These are phyloP conservation scores for Macroglossus sobrinus DNA, from an alignment of 2,113 vertebrate genomes.

Conservation along the genomic window DNA sequence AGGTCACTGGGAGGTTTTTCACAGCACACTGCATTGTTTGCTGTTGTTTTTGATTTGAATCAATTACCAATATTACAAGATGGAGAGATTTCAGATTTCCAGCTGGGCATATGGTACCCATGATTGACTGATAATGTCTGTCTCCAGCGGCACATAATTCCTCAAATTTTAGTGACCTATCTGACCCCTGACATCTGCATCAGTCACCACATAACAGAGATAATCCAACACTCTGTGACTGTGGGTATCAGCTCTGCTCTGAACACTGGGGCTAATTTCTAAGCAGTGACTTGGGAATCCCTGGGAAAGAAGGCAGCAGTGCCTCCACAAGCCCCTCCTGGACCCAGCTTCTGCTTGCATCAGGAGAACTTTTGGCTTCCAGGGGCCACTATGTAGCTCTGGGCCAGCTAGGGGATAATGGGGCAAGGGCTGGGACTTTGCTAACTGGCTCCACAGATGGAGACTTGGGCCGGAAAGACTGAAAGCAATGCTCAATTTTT, in stretches of 20 bases:
- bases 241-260: neutral
- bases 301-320: neutral
- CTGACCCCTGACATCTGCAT: neutral
- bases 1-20: neutral
- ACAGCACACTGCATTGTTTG: neutral
- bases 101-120: neutral
- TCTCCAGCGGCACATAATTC: neutral
- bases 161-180: neutral
- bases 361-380: neutral
- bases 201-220: neutral
- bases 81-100: neutral
- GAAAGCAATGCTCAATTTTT: neutral
- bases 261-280: neutral
- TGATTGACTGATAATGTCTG: neutral
- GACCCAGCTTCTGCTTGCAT: neutral
- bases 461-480: neutral
- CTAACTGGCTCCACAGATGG: neutral
- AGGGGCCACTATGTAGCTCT: neutral
- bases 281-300: neutral
- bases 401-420: no score
- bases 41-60: neutral
- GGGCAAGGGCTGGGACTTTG: fast-evolving
- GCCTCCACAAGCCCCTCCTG: neutral
- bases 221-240: fast-evolving
- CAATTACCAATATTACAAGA: neutral